Evolutionary conservation across 2,888 invertebrate genomes (phyloP).

Genomic region (Entomobrya proxima): DNA sequence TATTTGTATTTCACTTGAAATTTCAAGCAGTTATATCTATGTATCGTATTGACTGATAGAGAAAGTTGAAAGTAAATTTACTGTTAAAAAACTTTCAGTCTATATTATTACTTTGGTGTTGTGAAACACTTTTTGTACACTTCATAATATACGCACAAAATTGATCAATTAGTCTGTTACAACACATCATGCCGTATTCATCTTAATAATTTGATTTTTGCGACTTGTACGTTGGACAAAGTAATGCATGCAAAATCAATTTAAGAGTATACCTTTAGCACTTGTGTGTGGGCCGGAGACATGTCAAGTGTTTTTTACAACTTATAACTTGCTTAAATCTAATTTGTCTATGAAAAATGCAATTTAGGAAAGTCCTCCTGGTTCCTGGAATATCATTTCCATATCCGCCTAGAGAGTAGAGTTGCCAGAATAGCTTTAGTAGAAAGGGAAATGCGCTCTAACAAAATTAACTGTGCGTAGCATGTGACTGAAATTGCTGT

Average conservation of each 20-base stretch:
- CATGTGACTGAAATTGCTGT: no score
- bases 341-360: background rate
- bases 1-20: constrained; percentile 12
- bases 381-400: background rate
- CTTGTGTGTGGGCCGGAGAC: no score
- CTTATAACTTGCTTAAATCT: background rate
- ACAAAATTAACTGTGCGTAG: no score
- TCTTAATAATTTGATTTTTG: no score
- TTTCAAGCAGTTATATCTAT: constrained; percentile 26
- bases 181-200: no score
- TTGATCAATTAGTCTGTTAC: no score
- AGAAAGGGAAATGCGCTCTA: no score
- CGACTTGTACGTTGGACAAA: no score
- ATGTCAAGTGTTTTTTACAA: background rate
- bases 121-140: background rate
- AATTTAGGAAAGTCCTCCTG: background rate
- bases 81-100: background rate
- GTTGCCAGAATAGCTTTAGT: background rate
- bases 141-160: background rate
- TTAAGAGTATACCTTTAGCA: no score
- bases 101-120: no score
- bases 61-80: constrained; percentile 6
- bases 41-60: background rate
- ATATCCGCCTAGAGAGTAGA: background rate
- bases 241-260: no score